Base-by-base conservation (phyloP, 2,113 vertebrate species). In the Podarcis cretensis region DNA sequence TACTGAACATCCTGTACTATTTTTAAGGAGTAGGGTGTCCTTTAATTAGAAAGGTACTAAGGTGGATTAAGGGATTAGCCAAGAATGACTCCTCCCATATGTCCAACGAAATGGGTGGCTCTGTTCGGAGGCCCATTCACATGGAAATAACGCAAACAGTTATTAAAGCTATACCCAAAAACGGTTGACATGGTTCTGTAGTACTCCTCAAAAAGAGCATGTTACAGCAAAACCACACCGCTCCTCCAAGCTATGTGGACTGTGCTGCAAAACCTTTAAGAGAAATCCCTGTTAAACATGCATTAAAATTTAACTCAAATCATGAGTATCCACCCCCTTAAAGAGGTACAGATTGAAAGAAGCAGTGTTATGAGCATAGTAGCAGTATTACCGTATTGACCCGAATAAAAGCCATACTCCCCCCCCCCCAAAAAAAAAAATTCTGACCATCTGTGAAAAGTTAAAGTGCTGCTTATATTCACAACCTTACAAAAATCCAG, bases 11-110 rank as follows among this genome's bases (percentile, higher is more conserved):
- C 85, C 85, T 81, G 84, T 65, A 82, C 85, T 37, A 63, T 66
- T 86, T 84, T 84, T 21, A 69, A 91, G 90, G 85, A 83, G 87
- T 89, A 74, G 81, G 86, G 92, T 84, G 81, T 92, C 90, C 94
- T 97, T 96, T 96, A 96, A 97, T 96, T 96, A 95, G 94, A 96
- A 97, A 91, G 76, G 63, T 90, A 92, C 69, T 89, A 92, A 91
- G 81, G 20, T 80, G 93, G 95, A 97, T 97, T 95, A 96, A 94
- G 59, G 93, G 81, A 95, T 97, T 96, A 96, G 65, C 91, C 43
- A 57, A 77, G 71, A 75, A 20, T 85, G 87, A 79, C 77, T 93
- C 94, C 94, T 92, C 71, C 93, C 85, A 23, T 91, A 92, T 90
- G 90, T 89, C 82, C 86, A 89, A 86, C 4, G 37, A 96, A 94